These are phyloP conservation scores for Limnothrissa miodon DNA, from an alignment of 2,113 vertebrate genomes.

Conservation along the genomic window DNA sequence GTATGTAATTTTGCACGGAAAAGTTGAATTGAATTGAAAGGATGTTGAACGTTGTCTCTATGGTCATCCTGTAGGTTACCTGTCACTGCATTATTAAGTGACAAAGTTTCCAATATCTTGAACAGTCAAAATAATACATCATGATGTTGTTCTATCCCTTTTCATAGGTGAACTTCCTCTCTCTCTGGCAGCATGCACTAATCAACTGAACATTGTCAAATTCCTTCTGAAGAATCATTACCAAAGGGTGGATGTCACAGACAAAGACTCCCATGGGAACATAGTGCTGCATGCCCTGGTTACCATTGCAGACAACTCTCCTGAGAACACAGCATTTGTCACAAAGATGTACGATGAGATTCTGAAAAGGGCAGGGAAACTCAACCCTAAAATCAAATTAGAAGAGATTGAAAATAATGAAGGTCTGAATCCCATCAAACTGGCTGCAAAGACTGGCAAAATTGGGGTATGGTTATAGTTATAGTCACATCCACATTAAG, in stretches of 20 bases:
- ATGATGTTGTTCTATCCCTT: neutral
- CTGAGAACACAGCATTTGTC: constrained; percentile 82
- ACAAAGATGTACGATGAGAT: constrained; percentile 81
- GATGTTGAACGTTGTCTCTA: no score
- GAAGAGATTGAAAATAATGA: constrained; percentile 79
- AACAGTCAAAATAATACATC: no score
- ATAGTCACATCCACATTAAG: neutral
- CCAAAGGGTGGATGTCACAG: constrained; percentile 66
- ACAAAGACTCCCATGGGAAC: constrained; percentile 81
- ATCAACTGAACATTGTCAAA: constrained; percentile 81
- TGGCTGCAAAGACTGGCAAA: constrained; percentile 85
- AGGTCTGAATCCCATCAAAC: constrained; percentile 79
- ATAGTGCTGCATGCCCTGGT: constrained; percentile 80
- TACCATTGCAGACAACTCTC: constrained; percentile 79
- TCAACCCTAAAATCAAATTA: constrained; percentile 70
- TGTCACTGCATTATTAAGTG: no score
- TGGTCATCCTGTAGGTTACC: no score
- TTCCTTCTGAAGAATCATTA: constrained; percentile 82
- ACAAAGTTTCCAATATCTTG: no score
- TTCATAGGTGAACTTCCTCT: constrained; percentile 82
- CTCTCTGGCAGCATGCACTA: constrained; percentile 85
- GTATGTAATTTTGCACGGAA: neutral
- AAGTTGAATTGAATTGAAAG: no score
- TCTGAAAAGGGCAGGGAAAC: constrained; percentile 73
- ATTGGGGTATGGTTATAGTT: constrained; percentile 73